Evolutionary conservation across 2,113 vertebrate genomes (phyloP), one percentile per base, ranked within the genome.

Genomic region (Ceuthmochares aereus): DNA sequence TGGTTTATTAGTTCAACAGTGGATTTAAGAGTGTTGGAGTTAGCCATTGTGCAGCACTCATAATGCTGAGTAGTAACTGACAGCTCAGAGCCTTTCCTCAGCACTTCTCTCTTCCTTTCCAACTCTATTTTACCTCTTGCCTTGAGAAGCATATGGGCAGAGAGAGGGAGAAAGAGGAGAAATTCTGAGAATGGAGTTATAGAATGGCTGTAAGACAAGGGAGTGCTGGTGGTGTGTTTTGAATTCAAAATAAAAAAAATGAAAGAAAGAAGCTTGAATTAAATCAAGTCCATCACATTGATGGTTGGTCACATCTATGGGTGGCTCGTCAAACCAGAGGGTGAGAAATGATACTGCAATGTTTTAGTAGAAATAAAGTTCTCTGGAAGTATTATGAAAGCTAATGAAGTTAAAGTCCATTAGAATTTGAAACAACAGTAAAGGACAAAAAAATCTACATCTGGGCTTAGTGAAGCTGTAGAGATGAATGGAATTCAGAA

Each of bases 1-100:
- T 7, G 14, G 7, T 43, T 90, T 34, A 5, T 58, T 52, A 34
- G 9, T 15, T 20, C 25, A 34, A 0, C 0, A 0, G 25, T 37
- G 26, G 17, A 14, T 64, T 90, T 37, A 18, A 25, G 37, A 16
- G 2, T 21, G 12, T 29, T 30, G 19, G 0, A 3, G 6, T 29
- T 25, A 42, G 10, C 20, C 8, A 6, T 1, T 14, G 21, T 34
- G 30, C 40, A 73, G 49, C 10, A 30, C 29, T 54, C 34, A 5
- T 2, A 52, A 18, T 6, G 15, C 60, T 68, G 27, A 43, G 8
- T 1, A 63, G 23, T 4, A 56, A 34, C 11, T 43, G 75, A 13
- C 23, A 64, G 7, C 9, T n/a, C 70, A 47, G 1, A 8, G 16
- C n/a, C 9, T 42, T 67, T 56, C 43, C 32, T 56, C 37, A 63